Evolutionary conservation across 2,797 vertebrate species (phyloP), one percentile per base, ranked within the genome.

Genomic region (Pampus argenteus): DNA sequence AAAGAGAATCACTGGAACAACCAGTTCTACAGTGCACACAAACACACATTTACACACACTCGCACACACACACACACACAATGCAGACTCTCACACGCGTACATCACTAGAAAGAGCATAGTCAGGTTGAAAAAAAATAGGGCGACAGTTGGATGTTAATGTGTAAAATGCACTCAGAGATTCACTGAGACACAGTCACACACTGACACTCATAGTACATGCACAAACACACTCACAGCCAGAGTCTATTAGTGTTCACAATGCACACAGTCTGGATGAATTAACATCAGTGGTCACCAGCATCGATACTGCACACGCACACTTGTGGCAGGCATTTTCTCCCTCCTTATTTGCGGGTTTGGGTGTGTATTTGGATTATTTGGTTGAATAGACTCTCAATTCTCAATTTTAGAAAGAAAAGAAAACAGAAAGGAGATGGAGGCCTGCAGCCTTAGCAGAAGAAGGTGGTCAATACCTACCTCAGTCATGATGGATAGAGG

Each of bases 191-290:
- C 26, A 26, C 55, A 54, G 48, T 56, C 13, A 5, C 78, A 79
- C 52, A 36, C 56, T 57, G 67, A 55, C n/a, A 56, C 51, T 78
- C 71, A 66, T 72, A 84, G 78, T 66, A 77, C 84, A 72, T 80
- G 57, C 81, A 79, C 55, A 83, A 60, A 81, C 64, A 76, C 70
- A 78, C 73, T 81, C 69, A 18, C 76, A 88, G 78, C 81, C 86
- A 88, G 67, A 85, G 80, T 84, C 82, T 87, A 85, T 90, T 90
- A 89, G 79, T 76, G 86, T 88, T 85, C 76, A 84, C 76, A 78
- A 77, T 60, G 74, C 76, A 80, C 73, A 75, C 60, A 73, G 85
- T 89, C 86, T 69, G 65, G 60, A 78, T 71, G 83, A 81, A 91
- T 91, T 87, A 89, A 79, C 77, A 71, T 84, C 87, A 86, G 70